Conservation (phyloP, 2,888 invertebrate genomes). For the Pyrrhosoma nymphula region DNA sequence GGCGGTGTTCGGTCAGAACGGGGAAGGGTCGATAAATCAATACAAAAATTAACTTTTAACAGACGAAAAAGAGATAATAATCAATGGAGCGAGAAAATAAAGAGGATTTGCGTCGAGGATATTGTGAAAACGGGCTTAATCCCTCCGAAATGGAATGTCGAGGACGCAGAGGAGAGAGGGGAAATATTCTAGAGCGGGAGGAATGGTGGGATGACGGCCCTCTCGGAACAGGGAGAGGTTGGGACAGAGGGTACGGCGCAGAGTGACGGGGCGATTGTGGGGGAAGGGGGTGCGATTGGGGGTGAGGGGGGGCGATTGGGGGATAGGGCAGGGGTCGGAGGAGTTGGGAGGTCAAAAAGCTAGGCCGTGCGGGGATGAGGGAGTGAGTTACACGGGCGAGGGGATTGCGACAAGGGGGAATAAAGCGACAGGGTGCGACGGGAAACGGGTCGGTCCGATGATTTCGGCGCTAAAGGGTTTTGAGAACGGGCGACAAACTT, state of each 20-base stretch:
- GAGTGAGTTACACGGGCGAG: background rate
- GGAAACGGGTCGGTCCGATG: background rate
- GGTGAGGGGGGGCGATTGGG: background rate
- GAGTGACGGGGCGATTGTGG: background rate
- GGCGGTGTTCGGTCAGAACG: background rate
- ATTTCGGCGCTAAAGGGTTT: background rate
- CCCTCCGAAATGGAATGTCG: background rate
- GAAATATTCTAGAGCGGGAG: background rate
- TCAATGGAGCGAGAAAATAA: constrained; percentile 27
- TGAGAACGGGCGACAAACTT: background rate
- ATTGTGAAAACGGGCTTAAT: constrained; percentile 19
- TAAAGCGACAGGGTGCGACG: background rate
- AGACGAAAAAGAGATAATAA: constrained; percentile 19
- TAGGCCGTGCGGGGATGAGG: background rate
- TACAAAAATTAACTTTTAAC: constrained; percentile 21
- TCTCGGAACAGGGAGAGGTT: background rate
- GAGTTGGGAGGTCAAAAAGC: constrained; percentile 43
- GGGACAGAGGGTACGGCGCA: background rate
- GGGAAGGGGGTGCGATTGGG: background rate
- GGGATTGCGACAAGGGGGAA: background rate
- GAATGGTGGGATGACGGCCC: background rate
- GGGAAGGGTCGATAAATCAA: background rate
- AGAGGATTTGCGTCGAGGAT: constrained; percentile 36
- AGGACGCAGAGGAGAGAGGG: background rate
- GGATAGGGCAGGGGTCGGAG: background rate